phyloP scores from a whole-genome alignment of 2,113 vertebrate genomes.

The Ophiodon elongatus region DNA sequence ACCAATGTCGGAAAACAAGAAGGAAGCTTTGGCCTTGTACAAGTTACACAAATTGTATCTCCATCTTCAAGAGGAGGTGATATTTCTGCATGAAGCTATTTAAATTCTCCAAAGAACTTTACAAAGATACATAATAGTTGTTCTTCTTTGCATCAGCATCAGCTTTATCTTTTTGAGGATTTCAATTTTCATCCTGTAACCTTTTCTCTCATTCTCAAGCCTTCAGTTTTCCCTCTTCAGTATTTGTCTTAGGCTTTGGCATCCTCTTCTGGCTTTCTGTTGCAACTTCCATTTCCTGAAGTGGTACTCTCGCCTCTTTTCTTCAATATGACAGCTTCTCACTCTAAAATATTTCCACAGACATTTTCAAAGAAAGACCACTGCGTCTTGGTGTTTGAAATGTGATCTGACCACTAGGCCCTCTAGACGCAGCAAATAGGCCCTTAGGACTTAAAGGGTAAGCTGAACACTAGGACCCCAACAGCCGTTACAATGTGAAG shows the following conservation, averaged over 20 bases:
- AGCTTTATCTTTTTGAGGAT: neutral
- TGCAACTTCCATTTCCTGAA: neutral
- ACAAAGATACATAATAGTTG: neutral
- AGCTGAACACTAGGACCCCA: no score
- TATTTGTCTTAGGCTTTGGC: neutral
- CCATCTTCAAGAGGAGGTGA: no score
- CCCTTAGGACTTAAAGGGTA: no score
- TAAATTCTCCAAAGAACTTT: neutral
- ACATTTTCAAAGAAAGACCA: neutral
- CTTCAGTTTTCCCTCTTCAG: neutral
- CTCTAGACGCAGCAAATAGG: no score
- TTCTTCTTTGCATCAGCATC: neutral
- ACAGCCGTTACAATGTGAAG: no score
- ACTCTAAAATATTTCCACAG: neutral
- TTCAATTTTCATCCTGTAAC: neutral
- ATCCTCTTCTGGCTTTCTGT: neutral
- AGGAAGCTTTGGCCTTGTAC: no score
- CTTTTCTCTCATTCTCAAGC: neutral
- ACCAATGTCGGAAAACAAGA: no score
- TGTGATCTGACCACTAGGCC: no score
- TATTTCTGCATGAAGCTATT: neutral
- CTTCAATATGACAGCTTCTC: neutral
- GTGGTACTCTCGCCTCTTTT: neutral
- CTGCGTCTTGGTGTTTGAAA: no score
- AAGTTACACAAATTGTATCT: no score